Evolutionary conservation across 2,113 vertebrate species (phyloP), one percentile per base, ranked within the genome.

Genomic region (Lepus europaeus): DNA sequence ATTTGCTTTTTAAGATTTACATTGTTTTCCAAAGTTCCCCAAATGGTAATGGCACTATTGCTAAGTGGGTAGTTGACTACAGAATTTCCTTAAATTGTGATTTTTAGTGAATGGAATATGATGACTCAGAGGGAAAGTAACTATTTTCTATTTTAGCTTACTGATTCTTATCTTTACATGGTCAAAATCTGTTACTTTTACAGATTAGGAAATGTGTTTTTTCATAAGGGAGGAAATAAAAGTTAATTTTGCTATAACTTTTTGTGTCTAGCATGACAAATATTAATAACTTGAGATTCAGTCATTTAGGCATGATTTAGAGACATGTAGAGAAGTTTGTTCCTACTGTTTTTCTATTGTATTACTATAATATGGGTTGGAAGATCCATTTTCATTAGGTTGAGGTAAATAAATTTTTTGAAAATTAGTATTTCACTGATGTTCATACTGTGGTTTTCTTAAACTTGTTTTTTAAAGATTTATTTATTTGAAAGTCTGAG

Each of bases 11-110:
- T 17, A 86, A 83, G 49, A 86, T 89, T 91, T 85, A 76, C 66
- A 93, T 96, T 97, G 97, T 97, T 97, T 94, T 92, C 33, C 53
- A 89, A 39, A 85, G 66, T 83, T 19, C 45, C 68, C 59, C 85
- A 85, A 68, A 78, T 69, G 78, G 66, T 76, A 36, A 70, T 29
- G 31, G 87, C 22, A 9, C 78, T 68, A 89, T 79, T 97, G 39
- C 76, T 77, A 94, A 96, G 92, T 92, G 14, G 87, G 88, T 59
- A 85, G 78, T 36, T 92, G 90, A 79, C 86, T 23, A 49, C 82
- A 96, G 97, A 96, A 92, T 97, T 97, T 97, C 97, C 95, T 97
- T 93, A 96, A 91, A 96, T 96, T 97, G 96, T 96, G 86, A 92
- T 76, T 93, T 96, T 83, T 88, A 87, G 74, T 96, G 90, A 94